Base-by-base conservation (phyloP, 2,797 vertebrate species). In the Rallus crepitans region DNA sequence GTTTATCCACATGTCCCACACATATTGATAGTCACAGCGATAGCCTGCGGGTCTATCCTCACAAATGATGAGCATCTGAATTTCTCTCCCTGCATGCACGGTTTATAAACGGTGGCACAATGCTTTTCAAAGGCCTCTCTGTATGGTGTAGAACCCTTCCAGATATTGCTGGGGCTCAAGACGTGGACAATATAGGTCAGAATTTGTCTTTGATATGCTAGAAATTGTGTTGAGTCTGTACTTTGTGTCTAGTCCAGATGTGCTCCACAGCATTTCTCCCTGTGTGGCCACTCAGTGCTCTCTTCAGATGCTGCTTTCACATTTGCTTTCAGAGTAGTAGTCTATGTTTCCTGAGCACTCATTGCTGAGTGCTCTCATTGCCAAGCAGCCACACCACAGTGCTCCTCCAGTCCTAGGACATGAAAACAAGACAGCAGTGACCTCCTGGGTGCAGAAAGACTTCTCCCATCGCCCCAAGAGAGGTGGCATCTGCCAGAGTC, bases 31-130 rank as follows among this genome's bases (percentile, higher is more conserved):
- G 92, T 33, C 85, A 53, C 85, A 82, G 79, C 1, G 1, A 91
- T 78, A 82, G 93, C 95, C 94, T 39, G 91, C 91, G 93, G 87
- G 50, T 40, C 91, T 94, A 23, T 66, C 76, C 93, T 92, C 66
- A 17, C 50, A 47, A 59, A 56, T 3, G n/a, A 83, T 27, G 9
- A 86, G 85, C 65, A 39, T 56, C 65, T 69, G 53, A 71, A 48
- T 69, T 73, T n/a, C 85, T 59, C 65, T 56, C 66, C 47, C 39
- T 37, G 79, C 76, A 45, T 0, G 0, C n/a, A 4, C 50, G 33
- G 35, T 19, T 88, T 59, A 14, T 23, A 35, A 79, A 55, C 0
- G 11, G 60, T 14, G 56, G 60, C 75, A 55, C 39, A 24, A 15
- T 2, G 0, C 11, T 92, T 63, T 57, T 21, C 81, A 56, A 19